Percentiles rank a stretch among this genome's conserved stretches.
These are phyloP conservation scores for Apamea anceps DNA, from an alignment of 2,888 invertebrate species.

Conservation along the genomic window DNA sequence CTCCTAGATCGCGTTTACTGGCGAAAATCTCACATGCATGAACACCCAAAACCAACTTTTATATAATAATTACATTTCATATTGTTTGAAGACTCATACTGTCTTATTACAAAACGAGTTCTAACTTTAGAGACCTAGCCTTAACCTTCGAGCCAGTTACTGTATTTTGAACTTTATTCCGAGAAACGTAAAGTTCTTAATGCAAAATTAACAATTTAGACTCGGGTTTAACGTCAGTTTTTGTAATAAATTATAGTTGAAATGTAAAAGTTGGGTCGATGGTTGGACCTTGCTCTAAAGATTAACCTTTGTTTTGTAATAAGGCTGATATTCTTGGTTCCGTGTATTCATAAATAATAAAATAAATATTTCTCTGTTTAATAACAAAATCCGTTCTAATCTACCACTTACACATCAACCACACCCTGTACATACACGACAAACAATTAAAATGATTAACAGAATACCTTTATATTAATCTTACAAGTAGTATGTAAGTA, in stretches of 20 bases:
- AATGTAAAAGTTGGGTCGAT: too few species aligned
- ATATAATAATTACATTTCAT: neutral
- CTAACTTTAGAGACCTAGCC: too few species aligned
- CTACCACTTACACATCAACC: constrained; percentile 1
- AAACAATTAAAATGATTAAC: neutral
- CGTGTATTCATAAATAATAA: neutral
- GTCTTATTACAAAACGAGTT: too few species aligned
- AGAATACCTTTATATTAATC: constrained; percentile 4
- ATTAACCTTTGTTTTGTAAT: too few species aligned
- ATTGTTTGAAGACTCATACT: neutral
- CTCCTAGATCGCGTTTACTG: neutral
- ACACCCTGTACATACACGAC: neutral
- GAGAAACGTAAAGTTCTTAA: too few species aligned
- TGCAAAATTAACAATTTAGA: too few species aligned
- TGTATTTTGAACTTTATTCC: too few species aligned
- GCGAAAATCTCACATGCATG: constrained; percentile 5
- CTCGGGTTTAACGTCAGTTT: too few species aligned
- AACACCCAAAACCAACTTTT: neutral
- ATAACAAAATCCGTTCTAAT: neutral
- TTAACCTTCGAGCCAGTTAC: too few species aligned
- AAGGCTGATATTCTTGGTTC: neutral
- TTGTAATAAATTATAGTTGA: too few species aligned
- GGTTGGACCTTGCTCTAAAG: too few species aligned
- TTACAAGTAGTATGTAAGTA: neutral
- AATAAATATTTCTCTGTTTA: neutral